A percentile compares a stretch with the other conserved stretches of the same genome.
These are phyloP conservation scores for Desmodus rotundus DNA, from an alignment of 2,113 vertebrate species.

Conservation along the genomic window DNA sequence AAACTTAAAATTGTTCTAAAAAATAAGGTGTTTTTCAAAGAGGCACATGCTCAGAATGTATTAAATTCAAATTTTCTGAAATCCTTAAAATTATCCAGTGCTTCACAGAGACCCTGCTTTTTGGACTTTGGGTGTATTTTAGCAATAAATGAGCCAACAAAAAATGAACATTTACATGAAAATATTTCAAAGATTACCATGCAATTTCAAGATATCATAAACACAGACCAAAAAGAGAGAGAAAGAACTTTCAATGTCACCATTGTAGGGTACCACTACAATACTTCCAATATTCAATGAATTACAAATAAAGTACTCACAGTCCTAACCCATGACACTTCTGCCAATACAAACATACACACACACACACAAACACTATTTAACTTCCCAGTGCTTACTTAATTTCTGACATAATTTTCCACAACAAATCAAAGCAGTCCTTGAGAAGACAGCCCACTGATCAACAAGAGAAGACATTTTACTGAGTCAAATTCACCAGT, in stretches of 20 bases:
- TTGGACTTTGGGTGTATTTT: not conserved
- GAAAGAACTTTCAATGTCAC: not conserved
- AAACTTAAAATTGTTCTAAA: not conserved
- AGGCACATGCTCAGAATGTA: not conserved
- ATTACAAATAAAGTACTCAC: not conserved
- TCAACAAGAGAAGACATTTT: not conserved
- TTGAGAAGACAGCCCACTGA: not conserved
- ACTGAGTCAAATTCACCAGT: not conserved
- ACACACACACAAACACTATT: not conserved
- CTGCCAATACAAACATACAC: not conserved
- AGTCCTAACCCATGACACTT: not conserved
- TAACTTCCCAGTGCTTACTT: not conserved
- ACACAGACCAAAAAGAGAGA: not conserved
- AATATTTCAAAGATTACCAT: not conserved
- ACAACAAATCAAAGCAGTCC: not conserved
- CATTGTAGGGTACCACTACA: not conserved
- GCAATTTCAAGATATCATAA: not conserved
- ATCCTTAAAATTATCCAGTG: not conserved
- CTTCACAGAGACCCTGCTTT: not conserved
- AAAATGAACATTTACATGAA: not conserved
- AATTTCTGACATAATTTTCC: not conserved
- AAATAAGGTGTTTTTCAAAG: not conserved
- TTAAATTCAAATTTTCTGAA: not conserved
- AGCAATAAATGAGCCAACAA: not conserved
- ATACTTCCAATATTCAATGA: not conserved